Conservation (phyloP, 2,888 invertebrate species). For the Exephanes ischioxanthus region DNA sequence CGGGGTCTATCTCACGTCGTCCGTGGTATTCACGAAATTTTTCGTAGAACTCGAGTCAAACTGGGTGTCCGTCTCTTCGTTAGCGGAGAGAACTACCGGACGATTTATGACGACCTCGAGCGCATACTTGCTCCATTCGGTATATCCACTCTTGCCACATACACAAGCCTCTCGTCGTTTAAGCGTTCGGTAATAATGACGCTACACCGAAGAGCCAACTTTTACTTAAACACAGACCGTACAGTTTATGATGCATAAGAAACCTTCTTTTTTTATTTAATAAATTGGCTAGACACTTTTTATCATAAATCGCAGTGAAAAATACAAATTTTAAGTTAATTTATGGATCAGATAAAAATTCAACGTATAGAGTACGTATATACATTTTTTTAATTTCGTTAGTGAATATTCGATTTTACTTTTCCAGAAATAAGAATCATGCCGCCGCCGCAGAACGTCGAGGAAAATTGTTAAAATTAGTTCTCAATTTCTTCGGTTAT, state of each 20-base stretch:
- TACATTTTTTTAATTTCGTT: no score
- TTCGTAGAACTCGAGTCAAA: conserved; percentile 51
- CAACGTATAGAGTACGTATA: no score
- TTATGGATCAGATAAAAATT: no score
- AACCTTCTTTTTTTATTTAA: neutral
- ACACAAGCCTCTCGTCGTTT: conserved; percentile 1
- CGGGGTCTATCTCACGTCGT: conserved; percentile 37
- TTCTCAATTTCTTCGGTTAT: neutral
- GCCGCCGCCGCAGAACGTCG: neutral
- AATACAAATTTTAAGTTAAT: no score
- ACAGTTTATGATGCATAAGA: conserved; percentile 20
- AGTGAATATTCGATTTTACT: no score
- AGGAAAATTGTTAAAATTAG: neutral
- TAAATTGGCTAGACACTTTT: no score
- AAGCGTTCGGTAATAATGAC: conserved; percentile 34
- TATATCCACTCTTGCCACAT: neutral
- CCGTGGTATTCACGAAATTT: conserved; percentile 17
- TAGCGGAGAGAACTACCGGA: conserved; percentile 24
- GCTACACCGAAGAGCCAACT: conserved; percentile 20
- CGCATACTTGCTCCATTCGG: conserved; percentile 11
- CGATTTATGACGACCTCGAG: conserved; percentile 35
- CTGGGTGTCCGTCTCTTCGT: conserved; percentile 43
- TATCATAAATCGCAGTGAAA: no score
- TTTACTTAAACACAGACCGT: conserved; percentile 2
- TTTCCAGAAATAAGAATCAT: no score